Percentiles rank a stretch among this genome's conserved stretches.
Evolutionary conservation across 2,888 invertebrate genomes (phyloP).

Genomic region (Drosophila aldrichi): DNA sequence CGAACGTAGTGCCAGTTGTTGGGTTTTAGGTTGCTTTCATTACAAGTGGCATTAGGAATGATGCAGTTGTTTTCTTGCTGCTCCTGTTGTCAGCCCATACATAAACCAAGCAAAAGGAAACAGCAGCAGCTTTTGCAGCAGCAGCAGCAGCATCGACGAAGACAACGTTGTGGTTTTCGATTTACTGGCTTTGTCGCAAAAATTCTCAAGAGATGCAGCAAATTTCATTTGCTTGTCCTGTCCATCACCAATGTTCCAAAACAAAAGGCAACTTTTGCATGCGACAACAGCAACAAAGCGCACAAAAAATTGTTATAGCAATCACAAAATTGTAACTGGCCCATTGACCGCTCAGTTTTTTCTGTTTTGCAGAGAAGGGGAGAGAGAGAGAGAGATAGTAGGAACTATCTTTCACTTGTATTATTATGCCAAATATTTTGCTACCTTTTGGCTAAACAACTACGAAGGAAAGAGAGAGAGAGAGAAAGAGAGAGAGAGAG

Average conservation of each 20-base stretch:
- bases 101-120: not conserved
- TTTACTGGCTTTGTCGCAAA: conserved; percentile 57
- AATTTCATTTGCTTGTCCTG: conserved; percentile 67
- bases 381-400: not conserved
- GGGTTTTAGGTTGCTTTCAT: conserved; percentile 24
- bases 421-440: conserved; percentile 77
- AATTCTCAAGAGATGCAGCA: conserved; percentile 68
- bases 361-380: not conserved
- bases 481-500: not conserved
- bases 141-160: conserved; percentile 8
- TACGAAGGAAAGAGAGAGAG: not conserved
- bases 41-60: conserved; percentile 55
- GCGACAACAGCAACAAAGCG: conserved; percentile 29
- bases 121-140: not conserved
- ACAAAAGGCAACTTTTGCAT: conserved; percentile 63
- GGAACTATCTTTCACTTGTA: conserved; percentile 51
- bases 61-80: conserved; percentile 19
- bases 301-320: conserved; percentile 55
- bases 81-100: conserved; percentile 20
- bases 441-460: conserved; percentile 14
- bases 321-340: conserved; percentile 72
- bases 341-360: conserved; percentile 11
- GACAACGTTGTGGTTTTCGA: conserved; percentile 64
- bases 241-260: conserved; percentile 42
- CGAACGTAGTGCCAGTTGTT: too few species aligned